A percentile compares a stretch with the other conserved stretches of the same genome.
These are phyloP conservation scores for Enteromius argenteus DNA, from an alignment of 2,797 vertebrate species.

Conservation along the genomic window DNA sequence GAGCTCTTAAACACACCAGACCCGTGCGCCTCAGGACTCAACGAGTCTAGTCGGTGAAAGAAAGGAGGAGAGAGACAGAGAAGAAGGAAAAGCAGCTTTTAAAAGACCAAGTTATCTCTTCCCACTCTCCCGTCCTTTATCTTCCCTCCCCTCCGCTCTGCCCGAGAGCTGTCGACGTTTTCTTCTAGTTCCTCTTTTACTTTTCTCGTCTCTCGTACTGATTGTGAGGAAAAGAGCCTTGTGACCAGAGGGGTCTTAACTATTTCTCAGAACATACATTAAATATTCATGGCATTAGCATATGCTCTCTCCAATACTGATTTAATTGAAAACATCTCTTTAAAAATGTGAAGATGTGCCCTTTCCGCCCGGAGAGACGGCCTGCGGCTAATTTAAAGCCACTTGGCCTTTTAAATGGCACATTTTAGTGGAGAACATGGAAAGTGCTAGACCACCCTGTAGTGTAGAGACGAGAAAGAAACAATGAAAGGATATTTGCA, in stretches of 20 bases:
- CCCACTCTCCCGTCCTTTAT: conserved; percentile 12
- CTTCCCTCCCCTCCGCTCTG: conserved; percentile 44
- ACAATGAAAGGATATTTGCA: conserved; percentile 31
- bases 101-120: conserved; percentile 49
- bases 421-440: conserved; percentile 54
- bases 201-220: conserved; percentile 28
- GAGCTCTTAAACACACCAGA: conserved; percentile 4
- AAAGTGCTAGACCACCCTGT: conserved; percentile 51
- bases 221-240: conserved; percentile 44
- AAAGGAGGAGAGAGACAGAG: conserved; percentile 20
- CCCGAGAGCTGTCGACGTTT: conserved; percentile 34
- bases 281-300: conserved; percentile 56
- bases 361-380: conserved; percentile 54
- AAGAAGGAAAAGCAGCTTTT: conserved; percentile 36
- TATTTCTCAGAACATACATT: conserved; percentile 55
- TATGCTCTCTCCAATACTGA: conserved; percentile 51
- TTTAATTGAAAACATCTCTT: conserved; percentile 64
- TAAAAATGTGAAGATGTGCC: conserved; percentile 62
- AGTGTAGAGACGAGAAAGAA: conserved; percentile 32
- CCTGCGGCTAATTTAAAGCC: conserved; percentile 61
- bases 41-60: conserved; percentile 33
- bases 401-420: conserved; percentile 63
- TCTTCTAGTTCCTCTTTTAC: conserved; percentile 32
- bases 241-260: conserved; percentile 38
- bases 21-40: conserved; percentile 31